These are phyloP conservation scores for Ibidorhyncha struthersii DNA, from an alignment of 2,113 vertebrate genomes.

Conservation along the genomic window DNA sequence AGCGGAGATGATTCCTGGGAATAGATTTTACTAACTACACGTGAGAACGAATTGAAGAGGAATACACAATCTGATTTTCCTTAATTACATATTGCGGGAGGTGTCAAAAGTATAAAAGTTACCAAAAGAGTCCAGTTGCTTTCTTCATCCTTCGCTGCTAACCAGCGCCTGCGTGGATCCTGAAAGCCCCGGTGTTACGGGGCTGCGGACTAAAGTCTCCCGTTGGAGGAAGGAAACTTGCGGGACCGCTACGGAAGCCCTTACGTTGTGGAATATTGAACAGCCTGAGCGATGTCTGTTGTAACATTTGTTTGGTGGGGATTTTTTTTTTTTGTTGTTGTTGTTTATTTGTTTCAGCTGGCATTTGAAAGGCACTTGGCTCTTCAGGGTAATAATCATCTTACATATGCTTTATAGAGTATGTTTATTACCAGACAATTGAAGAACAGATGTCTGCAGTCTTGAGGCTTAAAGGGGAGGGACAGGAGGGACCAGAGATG, in stretches of 20 bases:
- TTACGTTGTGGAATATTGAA: not conserved
- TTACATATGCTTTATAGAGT: slow-evolving; percentile 67
- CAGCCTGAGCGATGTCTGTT: slow-evolving; percentile 29
- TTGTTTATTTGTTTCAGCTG: slow-evolving; percentile 59
- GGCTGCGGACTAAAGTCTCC: not conserved
- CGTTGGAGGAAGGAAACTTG: not conserved
- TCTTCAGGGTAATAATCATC: slow-evolving; percentile 63
- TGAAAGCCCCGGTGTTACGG: not conserved
- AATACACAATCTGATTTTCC: not conserved
- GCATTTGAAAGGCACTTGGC: slow-evolving; percentile 65
- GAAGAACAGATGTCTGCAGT: slow-evolving; percentile 67
- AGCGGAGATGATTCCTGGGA: not conserved
- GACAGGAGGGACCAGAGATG: not conserved
- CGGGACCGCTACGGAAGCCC: not conserved
- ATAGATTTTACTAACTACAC: not conserved
- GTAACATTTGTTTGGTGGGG: slow-evolving; percentile 2
- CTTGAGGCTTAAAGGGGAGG: slow-evolving; percentile 2
- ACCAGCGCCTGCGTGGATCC: not conserved
- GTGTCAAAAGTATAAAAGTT: not conserved
- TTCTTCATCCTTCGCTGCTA: not conserved
- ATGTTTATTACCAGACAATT: slow-evolving; percentile 63
- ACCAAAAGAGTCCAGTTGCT: not conserved
- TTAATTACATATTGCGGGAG: slow-evolving; percentile 21
- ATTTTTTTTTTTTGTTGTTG: not conserved
- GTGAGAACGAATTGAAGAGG: slow-evolving; percentile 5